Evolutionary conservation across 2,113 vertebrate genomes (phyloP), one percentile per base, ranked within the genome.

Genomic region (Blennius ocellaris): DNA sequence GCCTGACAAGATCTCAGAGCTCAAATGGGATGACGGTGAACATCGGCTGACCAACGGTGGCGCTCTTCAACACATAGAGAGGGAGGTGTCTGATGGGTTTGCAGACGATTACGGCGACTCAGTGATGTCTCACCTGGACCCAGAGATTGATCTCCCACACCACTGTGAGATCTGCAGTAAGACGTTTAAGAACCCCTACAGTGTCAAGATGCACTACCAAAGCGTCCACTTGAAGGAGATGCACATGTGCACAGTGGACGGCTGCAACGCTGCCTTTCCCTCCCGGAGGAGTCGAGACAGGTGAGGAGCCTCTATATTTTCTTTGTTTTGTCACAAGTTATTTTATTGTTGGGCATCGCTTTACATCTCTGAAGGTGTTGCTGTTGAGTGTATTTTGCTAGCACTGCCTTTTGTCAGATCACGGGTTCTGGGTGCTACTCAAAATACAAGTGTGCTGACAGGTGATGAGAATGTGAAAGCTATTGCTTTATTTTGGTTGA

Each of bases 191-290:
- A 99, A 97, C 90, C 99, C 98, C 84, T 99, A 99, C 90, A 99
- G 98, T 70, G 97, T 99, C 91, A 99, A 99, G 92, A 96, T 99
- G 79, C 98, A 99, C 93, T 99, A 99, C 95, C 96, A 96, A 92
- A 99, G 99, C 0, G 98, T 99, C 90, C 98, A 99, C 93, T 96
- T 99, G 84, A 99, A 99, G 94, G 98, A 99, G 94, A 99, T 99
- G 98, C 98, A 99, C 16, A 97, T 99, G 90, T 99, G 98, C 92
- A 99, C 98, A 2, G 98, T 99, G 87, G 95, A 97, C 65, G 98
- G 97, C 83, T 99, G 98, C 93, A 99, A 99, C 0, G 98, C 98
- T 83, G 98, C 98, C 66, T 99, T 99, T 90, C 98, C 98, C 59
- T 99, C 98, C 72, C 94, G 98, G 84, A 94, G 98, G 89, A 99